Evolutionary conservation across 2,797 vertebrate species (phyloP).

Genomic region (Eutrigla gurnardus): DNA sequence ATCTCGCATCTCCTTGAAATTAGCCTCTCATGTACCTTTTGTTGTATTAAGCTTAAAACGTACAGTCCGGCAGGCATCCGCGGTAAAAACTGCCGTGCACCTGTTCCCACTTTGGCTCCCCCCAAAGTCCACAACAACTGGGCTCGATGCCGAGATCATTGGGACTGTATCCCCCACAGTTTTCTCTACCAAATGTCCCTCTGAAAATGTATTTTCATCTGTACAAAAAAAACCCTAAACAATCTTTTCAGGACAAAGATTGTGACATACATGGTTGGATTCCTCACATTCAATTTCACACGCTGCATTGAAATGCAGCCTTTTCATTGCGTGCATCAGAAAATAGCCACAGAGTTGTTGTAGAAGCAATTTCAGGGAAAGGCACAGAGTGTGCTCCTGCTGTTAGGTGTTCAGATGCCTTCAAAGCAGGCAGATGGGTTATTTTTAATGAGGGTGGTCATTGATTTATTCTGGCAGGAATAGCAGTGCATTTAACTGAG

Average conservation of each 20-base stretch:
- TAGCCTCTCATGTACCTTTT: slow-evolving; percentile 50
- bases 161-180: slow-evolving; percentile 28
- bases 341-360: slow-evolving; percentile 36
- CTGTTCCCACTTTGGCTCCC: slow-evolving; percentile 71
- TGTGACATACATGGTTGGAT: slow-evolving; percentile 3
- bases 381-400: slow-evolving; percentile 15
- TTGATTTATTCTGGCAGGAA: slow-evolving; percentile 57
- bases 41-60: slow-evolving; percentile 41
- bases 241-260: neutral
- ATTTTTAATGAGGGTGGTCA: slow-evolving; percentile 53
- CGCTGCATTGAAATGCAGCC: slow-evolving; percentile 31
- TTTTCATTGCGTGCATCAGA: slow-evolving; percentile 5
- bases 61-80: slow-evolving; percentile 18
- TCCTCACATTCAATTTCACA: slow-evolving; percentile 27
- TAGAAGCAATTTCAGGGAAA: slow-evolving; percentile 36
- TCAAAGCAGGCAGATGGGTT: slow-evolving; percentile 42
- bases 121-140: slow-evolving; percentile 67
- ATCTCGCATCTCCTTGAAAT: slow-evolving; percentile 51
- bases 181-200: slow-evolving; percentile 26
- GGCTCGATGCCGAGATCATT: slow-evolving; percentile 36
- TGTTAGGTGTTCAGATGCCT: slow-evolving; percentile 30
- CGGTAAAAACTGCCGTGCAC: slow-evolving; percentile 65
- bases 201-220: slow-evolving; percentile 25
- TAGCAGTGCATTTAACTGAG: slow-evolving; percentile 9
- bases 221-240: neutral